Evolutionary conservation across 1,140 invertebrate genomes (phyloP), one percentile per base, ranked within the genome.

Genomic region (Drosophila funebris): DNA sequence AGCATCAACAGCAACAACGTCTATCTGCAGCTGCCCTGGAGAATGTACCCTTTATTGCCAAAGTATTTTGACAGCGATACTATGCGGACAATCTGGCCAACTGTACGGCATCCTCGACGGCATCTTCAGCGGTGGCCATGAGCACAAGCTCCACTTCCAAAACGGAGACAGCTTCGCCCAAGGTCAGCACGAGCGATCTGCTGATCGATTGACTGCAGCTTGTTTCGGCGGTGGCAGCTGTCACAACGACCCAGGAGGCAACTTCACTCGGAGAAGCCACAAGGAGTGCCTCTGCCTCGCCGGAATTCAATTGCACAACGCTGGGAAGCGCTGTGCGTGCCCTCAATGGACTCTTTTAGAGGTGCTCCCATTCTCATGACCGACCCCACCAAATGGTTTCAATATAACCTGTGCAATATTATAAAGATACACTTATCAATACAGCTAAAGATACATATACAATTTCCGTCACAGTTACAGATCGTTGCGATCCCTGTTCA

Each of bases 11-110:
- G 8, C 84, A 80, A 24, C 82, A 67, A 13, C 66, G 76, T 1
- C 46, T 83, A 3, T 73, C 77, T 0, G 73, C 69, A 0, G 78
- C 76, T 1, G 77, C 82, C n/a, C 67, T 90, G 58, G 91, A 92
- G 67, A 83, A 78, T 27, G 81, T 88, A 3, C 90, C 91, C 5
- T 92, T 92, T 44, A 92, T 92, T 5, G 91, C 91, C 9, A 92
- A 92, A 70, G 91, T 92, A 14, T 92, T 92, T 82, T 92, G 91
- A 92, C 91, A 92, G 78, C 66, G 91, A 71, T 92, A 92, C 79
- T 92, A 92, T 58, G 84, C 88, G 8, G 90, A 92, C 37, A 88
- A 74, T 18, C 36, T 91, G 72, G 80, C 70, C 62, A 78, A 69
- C 53, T 61, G 60, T 18, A 68, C 69, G 41, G 46, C 73, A n/a